Conservation (phyloP, 2,797 vertebrate species). For the Nannoperca obscura region DNA sequence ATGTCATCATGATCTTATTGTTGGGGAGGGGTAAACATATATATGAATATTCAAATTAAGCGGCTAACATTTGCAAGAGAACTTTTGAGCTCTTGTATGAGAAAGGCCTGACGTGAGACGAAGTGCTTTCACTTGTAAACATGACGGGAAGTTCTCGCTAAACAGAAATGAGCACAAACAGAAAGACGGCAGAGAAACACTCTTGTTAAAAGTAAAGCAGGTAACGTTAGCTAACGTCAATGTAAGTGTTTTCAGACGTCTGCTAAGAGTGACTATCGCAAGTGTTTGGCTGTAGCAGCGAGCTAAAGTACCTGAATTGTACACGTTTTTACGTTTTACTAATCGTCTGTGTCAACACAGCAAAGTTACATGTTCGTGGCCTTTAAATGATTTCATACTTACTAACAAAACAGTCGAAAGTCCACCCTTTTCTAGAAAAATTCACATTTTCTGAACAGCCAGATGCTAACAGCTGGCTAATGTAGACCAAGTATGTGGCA, state of each 20-base stretch:
- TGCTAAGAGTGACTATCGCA: not conserved
- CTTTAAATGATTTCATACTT: slow-evolving; percentile 25
- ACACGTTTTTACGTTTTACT: not conserved
- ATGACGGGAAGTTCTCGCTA: not conserved
- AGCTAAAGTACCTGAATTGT: not conserved
- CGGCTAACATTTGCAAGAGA: accelerated
- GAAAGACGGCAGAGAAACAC: not conserved
- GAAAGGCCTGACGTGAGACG: not conserved
- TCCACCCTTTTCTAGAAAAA: not conserved
- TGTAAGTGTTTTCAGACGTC: not conserved
- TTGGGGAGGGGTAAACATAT: not conserved
- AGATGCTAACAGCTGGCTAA: slow-evolving; percentile 67
- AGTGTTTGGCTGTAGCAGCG: not conserved
- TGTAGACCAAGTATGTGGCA: slow-evolving; percentile 48
- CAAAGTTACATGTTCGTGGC: accelerated
- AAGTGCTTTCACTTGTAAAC: not conserved
- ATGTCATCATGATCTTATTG: slow-evolving; percentile 43
- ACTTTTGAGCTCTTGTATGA: not conserved
- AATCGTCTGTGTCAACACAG: not conserved
- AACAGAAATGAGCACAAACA: not conserved
- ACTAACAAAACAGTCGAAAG: slow-evolving; percentile 24
- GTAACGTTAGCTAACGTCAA: slow-evolving; percentile 1
- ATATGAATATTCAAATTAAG: not conserved
- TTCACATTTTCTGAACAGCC: slow-evolving; percentile 15
- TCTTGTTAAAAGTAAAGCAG: not conserved